These are phyloP conservation scores for Etheostoma perlongum DNA, from an alignment of 2,797 vertebrate genomes.

Conservation along the genomic window DNA sequence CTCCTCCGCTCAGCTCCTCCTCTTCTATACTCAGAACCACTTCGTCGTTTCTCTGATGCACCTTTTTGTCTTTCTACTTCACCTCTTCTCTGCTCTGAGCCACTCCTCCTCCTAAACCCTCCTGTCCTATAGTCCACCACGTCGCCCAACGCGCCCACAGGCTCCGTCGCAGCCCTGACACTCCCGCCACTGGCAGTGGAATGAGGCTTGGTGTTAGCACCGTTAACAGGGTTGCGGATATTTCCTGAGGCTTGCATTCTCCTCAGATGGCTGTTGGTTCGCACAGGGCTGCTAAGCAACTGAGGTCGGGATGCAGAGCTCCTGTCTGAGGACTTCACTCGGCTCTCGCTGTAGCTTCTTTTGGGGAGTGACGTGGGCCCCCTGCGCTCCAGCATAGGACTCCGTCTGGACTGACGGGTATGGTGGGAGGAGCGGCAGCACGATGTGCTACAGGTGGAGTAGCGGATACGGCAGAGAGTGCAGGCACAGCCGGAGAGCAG, in stretches of 20 bases:
- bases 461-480: constrained; percentile 62
- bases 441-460: constrained; percentile 49
- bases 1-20: constrained; percentile 54
- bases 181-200: constrained; percentile 18
- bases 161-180: neutral
- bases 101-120: constrained; percentile 52
- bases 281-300: constrained; percentile 56
- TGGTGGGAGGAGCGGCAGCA: constrained; percentile 64
- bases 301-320: constrained; percentile 15
- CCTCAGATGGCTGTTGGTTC: constrained; percentile 73
- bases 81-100: constrained; percentile 63
- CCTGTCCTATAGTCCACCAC: constrained; percentile 33
- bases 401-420: constrained; percentile 58
- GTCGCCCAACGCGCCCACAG: neutral
- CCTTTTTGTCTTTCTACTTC: constrained; percentile 39
- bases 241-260: constrained; percentile 86
- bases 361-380: constrained; percentile 42
- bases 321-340: constrained; percentile 55
- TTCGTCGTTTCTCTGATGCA: constrained; percentile 46
- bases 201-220: constrained; percentile 39
- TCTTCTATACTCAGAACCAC: constrained; percentile 64
- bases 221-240: constrained; percentile 75
- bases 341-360: constrained; percentile 83
- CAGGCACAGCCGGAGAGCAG: constrained; percentile 71
- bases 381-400: constrained; percentile 58